A percentile compares a stretch with the other conserved stretches of the same genome.
Evolutionary conservation across 2,888 invertebrate species (phyloP).

Genomic region (Apodemia mormo): DNA sequence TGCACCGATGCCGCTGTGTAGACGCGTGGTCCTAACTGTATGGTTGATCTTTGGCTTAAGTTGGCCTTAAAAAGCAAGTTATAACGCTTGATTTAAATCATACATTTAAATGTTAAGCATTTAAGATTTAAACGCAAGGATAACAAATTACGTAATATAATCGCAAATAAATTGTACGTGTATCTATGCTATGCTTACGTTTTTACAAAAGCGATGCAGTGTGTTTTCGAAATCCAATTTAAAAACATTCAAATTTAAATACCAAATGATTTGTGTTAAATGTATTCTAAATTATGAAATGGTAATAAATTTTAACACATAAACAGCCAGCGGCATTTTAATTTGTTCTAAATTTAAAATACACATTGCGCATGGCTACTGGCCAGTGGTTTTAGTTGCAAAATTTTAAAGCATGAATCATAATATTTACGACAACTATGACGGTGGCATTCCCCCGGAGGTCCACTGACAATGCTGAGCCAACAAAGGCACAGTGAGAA

Average conservation of each 20-base stretch:
- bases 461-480: conserved; percentile 57
- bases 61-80: no score
- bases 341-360: conserved; percentile 12
- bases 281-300: conserved; percentile 12
- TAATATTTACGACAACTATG: conserved; percentile 29
- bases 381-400: conserved; percentile 13
- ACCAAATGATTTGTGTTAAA: neutral
- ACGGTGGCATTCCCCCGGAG: conserved; percentile 43
- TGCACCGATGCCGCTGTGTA: no score
- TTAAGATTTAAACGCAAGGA: no score
- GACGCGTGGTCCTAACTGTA: no score
- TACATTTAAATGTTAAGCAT: no score
- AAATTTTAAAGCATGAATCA: conserved; percentile 14
- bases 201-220: neutral
- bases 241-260: conserved; percentile 6
- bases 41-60: no score
- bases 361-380: neutral
- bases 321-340: conserved; percentile 6
- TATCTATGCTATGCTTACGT: no score
- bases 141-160: no score
- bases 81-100: no score
- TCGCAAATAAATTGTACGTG: no score
- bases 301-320: neutral
- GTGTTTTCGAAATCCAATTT: neutral
- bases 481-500: conserved; percentile 67